A percentile compares a stretch with the other conserved stretches of the same genome.
Conservation (phyloP, 1,140 invertebrate genomes). For the Popillia japonica region DNA sequence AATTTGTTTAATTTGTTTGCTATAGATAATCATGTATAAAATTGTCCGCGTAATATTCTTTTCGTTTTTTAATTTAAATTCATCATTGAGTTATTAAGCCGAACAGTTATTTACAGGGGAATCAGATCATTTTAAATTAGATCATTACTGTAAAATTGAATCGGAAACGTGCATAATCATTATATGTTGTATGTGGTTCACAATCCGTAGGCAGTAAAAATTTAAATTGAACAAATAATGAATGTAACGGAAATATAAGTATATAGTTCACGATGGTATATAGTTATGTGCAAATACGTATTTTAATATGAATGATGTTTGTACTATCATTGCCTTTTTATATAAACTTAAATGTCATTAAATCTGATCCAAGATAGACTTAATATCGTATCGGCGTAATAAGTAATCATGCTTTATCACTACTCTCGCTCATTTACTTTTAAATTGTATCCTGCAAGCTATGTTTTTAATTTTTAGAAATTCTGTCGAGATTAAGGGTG, state of each 20-base stretch:
- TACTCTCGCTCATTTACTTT: not conserved
- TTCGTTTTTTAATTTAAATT: no score
- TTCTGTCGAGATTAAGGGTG: not conserved
- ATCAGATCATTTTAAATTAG: not conserved
- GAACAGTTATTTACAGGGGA: not conserved
- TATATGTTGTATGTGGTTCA: not conserved
- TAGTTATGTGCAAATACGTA: not conserved
- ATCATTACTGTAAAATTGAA: not conserved
- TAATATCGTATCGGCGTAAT: not conserved
- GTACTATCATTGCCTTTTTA: not conserved
- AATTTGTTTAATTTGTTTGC: no score
- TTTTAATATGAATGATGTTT: slow-evolving; percentile 1
- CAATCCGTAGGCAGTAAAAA: not conserved
- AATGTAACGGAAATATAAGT: not conserved
- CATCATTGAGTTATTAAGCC: no score
- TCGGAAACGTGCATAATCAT: not conserved
- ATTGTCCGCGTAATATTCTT: no score
- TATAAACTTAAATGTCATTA: not conserved
- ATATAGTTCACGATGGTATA: not conserved
- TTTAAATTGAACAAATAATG: not conserved
- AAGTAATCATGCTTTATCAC: not conserved
- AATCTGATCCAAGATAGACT: not conserved
- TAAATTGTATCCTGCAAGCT: not conserved
- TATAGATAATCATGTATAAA: no score
- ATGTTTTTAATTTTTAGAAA: not conserved